Base-by-base conservation (phyloP, 1,140 invertebrate genomes). In the Riptortus pedestris region DNA sequence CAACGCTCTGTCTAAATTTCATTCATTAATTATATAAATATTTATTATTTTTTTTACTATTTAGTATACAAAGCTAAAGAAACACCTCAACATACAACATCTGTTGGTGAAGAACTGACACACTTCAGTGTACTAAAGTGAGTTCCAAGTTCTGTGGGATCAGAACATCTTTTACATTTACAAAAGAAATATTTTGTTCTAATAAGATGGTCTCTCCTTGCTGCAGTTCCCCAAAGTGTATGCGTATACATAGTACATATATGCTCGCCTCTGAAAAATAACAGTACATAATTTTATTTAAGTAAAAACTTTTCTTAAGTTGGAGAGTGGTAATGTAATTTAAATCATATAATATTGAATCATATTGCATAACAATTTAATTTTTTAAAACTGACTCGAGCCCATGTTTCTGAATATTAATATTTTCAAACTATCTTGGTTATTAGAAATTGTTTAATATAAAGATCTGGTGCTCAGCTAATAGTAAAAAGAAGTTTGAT, bases 201-300 rank as follows among this genome's bases (percentile, higher is more conserved):
- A 48, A 79, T 79, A 2, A 93, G 75, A 79, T 92, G 89, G 68
- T 88, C 83, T 63, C 85, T 78, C 67, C 91, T 78, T 16, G 83
- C 81, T 69, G 84, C 82, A 0, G 89, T 93, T 1, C 87, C 85
- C 88, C 88, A 91, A 58, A 93, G 74, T 2, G 86, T 86, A 71
- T 92, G 89, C 1, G 88, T 90, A 66, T 93, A 90, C 78, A 86
- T 88, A 0, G 87, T 90, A n/a, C 78, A 81, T 11, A 91, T 77
- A 70, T 89, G 84, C 33, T 84, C 79, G 0, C 83, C 85, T 71
- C 79, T 79, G 29, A 58, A 75, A 74, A 26, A 60, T 11, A 48
- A 45, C 11, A 63, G n/a, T n/a, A n/a, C n/a, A n/a, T n/a, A n/a
- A n/a, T n/a, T n/a, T n/a, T n/a, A n/a, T n/a, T n/a, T n/a, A n/a